Evolutionary conservation across 2,888 invertebrate species (phyloP), one percentile per base, ranked within the genome.

Genomic region (Hyppa rectilinea): DNA sequence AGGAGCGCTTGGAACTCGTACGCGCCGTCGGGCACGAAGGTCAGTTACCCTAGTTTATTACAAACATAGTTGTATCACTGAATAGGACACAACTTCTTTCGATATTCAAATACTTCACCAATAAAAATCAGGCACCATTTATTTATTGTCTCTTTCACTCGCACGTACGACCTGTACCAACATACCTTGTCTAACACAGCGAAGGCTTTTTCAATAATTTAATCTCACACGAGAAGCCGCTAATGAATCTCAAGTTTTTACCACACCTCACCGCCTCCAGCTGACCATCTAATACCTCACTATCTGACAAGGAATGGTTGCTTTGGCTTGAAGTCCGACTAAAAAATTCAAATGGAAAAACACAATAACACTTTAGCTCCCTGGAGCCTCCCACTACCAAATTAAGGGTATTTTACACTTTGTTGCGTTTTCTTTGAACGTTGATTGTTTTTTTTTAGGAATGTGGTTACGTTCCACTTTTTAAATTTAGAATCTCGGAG

Each of bases 191-290:
- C 47, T 47, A 50, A 23, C 45, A 47, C 50, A 43, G 36, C 38
- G 29, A 34, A 59, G 62, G 45, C 61, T 52, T 58, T 72, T 66
- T 66, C 58, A 66, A 66, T 73, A 62, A 36, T 73, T 66, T 62
- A 67, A 58, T 62, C 45, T 63, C 66, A 66, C 29, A 62, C 20
- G 40, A 73, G 45, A 47, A 38, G 40, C 45, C 29, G n/a, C 29
- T 67, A 75, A 73, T 75, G 23, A 59, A 63, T 43, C 59, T 60
- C 52, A 34, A 20, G n/a, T 67, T 75, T 75, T 75, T 60, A 56
- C 14, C 38, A 29, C 45, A 69, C 34, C 17, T 47, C 14, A 5
- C 29, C 36, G 12, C 36, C 49, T 45, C 20, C 43, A 43, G 38
- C 9, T 38, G 20, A 40, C 20, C 23, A 64, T 5, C 26, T 49